A percentile compares a stretch with the other conserved stretches of the same genome.
Evolutionary conservation across 2,113 vertebrate species (phyloP).

Genomic region (Pandion haliaetus): DNA sequence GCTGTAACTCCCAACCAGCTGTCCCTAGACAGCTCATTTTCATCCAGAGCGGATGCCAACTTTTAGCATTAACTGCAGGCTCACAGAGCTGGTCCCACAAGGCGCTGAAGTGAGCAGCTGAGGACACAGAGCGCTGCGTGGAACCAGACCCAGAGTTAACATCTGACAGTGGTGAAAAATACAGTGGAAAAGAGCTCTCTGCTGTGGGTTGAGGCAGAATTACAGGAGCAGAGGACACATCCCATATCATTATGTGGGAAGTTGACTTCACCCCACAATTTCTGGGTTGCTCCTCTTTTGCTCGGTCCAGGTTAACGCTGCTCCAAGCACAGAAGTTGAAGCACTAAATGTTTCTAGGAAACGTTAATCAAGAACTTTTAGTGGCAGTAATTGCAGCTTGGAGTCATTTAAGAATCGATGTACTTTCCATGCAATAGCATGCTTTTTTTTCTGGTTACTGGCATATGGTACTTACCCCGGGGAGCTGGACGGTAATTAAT

Average conservation of each 20-base stretch:
- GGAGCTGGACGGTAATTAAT: slow-evolving; percentile 34
- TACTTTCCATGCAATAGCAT: neutral
- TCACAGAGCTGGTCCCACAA: neutral
- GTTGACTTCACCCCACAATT: neutral
- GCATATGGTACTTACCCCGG: neutral
- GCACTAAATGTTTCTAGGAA: neutral
- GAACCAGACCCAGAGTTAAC: rapidly evolving
- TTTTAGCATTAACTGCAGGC: neutral
- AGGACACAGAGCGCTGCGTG: neutral
- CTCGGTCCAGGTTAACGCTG: rapidly evolving
- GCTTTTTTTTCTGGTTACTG: neutral
- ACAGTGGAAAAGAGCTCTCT: neutral
- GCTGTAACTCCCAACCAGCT: slow-evolving; percentile 25
- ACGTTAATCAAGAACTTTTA: neutral
- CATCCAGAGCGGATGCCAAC: neutral
- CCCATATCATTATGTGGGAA: neutral
- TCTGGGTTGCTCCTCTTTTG: neutral
- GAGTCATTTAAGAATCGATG: neutral
- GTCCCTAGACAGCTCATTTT: slow-evolving; percentile 27
- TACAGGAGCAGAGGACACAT: neutral
- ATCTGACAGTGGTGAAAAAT: neutral
- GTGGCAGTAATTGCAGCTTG: neutral
- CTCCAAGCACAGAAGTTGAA: neutral
- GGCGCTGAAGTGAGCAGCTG: neutral
- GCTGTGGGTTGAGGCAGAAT: neutral